Conservation (phyloP, 2,888 invertebrate genomes). For the Polyploca ridens region DNA sequence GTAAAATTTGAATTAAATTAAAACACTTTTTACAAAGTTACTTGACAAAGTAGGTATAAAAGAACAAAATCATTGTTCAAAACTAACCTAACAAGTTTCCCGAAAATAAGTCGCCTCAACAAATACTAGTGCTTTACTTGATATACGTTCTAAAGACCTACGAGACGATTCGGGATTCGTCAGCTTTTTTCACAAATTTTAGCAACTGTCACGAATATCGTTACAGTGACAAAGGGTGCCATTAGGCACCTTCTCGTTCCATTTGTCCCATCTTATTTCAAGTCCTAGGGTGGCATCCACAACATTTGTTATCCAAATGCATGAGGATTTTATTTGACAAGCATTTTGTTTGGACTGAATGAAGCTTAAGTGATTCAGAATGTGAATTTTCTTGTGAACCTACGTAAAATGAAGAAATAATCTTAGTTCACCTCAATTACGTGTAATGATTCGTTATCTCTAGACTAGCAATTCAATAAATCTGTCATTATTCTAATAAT, state of each 20-base stretch:
- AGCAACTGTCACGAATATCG: constrained; percentile 10
- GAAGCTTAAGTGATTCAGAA: constrained; percentile 6
- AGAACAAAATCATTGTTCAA: background rate
- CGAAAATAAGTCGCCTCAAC: background rate
- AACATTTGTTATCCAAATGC: constrained; percentile 12
- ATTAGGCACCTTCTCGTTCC: constrained; percentile 7
- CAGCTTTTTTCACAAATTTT: constrained; percentile 1
- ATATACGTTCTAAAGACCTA: background rate
- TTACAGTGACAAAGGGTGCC: constrained; percentile 14
- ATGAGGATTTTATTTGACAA: constrained; percentile 13
- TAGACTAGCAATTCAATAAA: no score
- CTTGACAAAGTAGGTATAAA: background rate
- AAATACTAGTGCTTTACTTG: background rate
- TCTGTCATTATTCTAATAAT: no score
- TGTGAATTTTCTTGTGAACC: background rate
- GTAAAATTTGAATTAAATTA: no score
- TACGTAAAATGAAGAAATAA: no score
- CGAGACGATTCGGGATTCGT: background rate
- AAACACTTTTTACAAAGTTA: background rate
- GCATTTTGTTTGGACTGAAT: constrained; percentile 12
- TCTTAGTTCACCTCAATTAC: no score
- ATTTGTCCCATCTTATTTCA: constrained; percentile 15
- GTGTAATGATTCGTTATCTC: no score
- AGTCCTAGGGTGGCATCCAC: constrained; percentile 9
- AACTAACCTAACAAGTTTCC: background rate